Conservation (phyloP, 2,888 invertebrate species). For the Eueremaeus valkanovi region DNA sequence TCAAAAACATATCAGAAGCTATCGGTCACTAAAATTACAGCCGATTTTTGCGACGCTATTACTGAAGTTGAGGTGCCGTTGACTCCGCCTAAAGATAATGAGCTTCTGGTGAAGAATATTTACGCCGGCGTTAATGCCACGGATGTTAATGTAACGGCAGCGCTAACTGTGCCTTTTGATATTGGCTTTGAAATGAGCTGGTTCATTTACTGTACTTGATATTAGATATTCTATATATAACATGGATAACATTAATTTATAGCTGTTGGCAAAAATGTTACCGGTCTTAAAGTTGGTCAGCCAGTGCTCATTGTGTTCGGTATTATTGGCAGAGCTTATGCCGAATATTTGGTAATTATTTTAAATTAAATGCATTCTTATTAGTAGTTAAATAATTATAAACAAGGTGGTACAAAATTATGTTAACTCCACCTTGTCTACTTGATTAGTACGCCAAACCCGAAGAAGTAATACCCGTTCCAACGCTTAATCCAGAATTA, state of each 20-base stretch:
- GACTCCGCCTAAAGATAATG: constrained; percentile 49
- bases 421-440: too few species aligned
- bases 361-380: background rate
- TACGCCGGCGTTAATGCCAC: constrained; percentile 51
- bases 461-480: constrained; percentile 30
- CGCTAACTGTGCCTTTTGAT: constrained; percentile 45
- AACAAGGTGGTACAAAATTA: too few species aligned
- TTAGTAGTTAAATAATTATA: background rate
- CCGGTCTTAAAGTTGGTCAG: constrained; percentile 49
- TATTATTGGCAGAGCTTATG: background rate
- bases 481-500: constrained; percentile 42
- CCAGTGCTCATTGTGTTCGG: too few species aligned
- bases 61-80: constrained; percentile 49
- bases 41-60: constrained; percentile 51
- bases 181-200: constrained; percentile 39
- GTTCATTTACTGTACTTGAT: background rate
- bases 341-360: background rate
- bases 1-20: constrained; percentile 49
- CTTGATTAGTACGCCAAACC: constrained; percentile 1
- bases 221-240: background rate
- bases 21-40: constrained; percentile 49
- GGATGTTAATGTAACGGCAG: constrained; percentile 52
- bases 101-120: constrained; percentile 51
- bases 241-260: constrained; percentile 49
- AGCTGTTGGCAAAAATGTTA: constrained; percentile 48